These are phyloP conservation scores for Grammomys dolichurus DNA, from an alignment of 2,113 vertebrate genomes.

Conservation along the genomic window DNA sequence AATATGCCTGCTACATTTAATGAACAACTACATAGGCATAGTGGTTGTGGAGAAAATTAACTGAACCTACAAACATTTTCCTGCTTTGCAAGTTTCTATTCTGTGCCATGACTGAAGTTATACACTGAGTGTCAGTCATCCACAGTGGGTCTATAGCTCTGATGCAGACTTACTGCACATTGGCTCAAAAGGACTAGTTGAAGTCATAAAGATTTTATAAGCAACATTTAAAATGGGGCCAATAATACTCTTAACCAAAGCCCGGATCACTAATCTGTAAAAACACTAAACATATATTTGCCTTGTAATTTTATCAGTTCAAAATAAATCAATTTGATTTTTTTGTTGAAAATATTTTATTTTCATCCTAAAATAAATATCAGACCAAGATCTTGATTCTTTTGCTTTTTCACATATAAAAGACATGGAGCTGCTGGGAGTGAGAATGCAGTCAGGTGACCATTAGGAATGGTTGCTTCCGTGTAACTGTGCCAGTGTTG, in stretches of 20 bases:
- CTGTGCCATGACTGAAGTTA: not conserved
- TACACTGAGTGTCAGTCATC: not conserved
- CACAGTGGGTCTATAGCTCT: not conserved
- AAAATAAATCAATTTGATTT: not conserved
- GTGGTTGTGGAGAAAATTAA: not conserved
- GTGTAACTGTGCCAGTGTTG: not conserved
- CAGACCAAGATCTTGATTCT: slow-evolving; percentile 17
- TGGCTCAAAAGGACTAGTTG: slow-evolving; percentile 26
- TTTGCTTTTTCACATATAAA: not conserved
- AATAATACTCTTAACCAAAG: not conserved
- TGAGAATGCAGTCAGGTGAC: not conserved
- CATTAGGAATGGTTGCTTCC: not conserved
- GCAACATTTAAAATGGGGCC: not conserved
- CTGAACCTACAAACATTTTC: not conserved
- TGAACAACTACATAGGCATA: not conserved
- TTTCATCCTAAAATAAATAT: slow-evolving; percentile 47
- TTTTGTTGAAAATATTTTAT: slow-evolving; percentile 61
- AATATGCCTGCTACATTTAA: not conserved
- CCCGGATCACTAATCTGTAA: slow-evolving; percentile 22
- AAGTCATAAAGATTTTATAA: slow-evolving; percentile 10
- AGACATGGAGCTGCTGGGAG: slow-evolving; percentile 10
- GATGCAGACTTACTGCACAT: not conserved
- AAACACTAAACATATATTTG: not conserved
- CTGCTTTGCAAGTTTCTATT: not conserved
- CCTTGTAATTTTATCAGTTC: not conserved